These are phyloP conservation scores for Australoheros facetus DNA, from an alignment of 2,797 vertebrate species.

Conservation along the genomic window DNA sequence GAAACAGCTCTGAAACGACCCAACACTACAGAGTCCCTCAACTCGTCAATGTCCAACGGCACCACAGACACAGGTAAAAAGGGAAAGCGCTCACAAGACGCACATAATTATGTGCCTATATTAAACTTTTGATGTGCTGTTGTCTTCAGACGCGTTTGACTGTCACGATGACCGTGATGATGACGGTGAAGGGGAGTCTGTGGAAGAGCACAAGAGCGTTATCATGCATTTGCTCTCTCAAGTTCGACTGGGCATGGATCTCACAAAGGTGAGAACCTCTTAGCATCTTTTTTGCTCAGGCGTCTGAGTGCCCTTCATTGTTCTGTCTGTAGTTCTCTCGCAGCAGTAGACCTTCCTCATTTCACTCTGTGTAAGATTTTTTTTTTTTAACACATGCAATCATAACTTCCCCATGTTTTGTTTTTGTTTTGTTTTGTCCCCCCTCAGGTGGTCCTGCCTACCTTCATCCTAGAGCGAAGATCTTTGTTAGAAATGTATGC, in stretches of 20 bases:
- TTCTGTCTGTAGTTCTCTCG: background rate
- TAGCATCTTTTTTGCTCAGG: background rate
- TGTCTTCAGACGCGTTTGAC: constrained; percentile 88
- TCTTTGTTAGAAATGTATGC: constrained; percentile 99
- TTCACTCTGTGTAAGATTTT: background rate
- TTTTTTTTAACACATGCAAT: background rate
- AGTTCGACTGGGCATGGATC: constrained; percentile 97
- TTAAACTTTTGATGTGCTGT: background rate
- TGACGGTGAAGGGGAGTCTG: constrained; percentile 92
- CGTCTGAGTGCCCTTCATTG: background rate
- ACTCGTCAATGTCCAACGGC: constrained; percentile 97
- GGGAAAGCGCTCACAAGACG: fast-evolving
- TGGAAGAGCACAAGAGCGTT: constrained; percentile 99
- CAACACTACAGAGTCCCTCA: constrained; percentile 93
- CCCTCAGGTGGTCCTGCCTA: constrained; percentile 94
- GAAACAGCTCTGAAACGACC: constrained; percentile 89
- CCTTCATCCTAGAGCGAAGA: constrained; percentile 96
- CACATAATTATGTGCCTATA: background rate
- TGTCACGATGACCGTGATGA: constrained; percentile 94
- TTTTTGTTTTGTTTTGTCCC: background rate
- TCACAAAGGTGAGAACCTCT: constrained; percentile 90
- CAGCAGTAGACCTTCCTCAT: background rate
- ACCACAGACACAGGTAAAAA: constrained; percentile 92
- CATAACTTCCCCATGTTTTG: background rate
- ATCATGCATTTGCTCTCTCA: constrained; percentile 99